These are phyloP conservation scores for Psettodes erumei DNA, from an alignment of 2,113 vertebrate genomes.

Conservation along the genomic window DNA sequence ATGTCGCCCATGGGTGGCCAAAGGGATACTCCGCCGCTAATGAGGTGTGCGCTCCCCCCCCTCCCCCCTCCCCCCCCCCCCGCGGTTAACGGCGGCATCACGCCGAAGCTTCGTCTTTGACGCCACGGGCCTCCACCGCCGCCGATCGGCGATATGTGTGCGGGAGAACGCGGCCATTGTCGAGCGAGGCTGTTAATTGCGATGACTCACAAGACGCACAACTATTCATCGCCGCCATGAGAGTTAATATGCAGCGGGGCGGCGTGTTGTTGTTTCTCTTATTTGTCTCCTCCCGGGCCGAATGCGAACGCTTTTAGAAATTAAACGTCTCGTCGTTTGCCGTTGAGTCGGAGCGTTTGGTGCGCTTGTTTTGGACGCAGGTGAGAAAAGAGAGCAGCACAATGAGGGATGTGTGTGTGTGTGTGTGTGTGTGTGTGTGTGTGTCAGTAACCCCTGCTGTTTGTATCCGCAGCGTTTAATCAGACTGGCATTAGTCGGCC, in stretches of 20 bases:
- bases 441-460: constrained; percentile 78
- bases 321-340: too few relatives aligned
- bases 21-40: constrained; percentile 76
- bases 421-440: too few relatives aligned
- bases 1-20: constrained; percentile 73
- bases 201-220: constrained; percentile 68
- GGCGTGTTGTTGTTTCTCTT: constrained; percentile 66
- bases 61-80: too few relatives aligned
- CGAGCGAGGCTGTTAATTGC: constrained; percentile 81
- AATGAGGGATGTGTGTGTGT: too few relatives aligned
- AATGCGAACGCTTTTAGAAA: constrained; percentile 76
- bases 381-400: constrained; percentile 49
- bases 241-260: constrained; percentile 76
- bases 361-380: too few relatives aligned
- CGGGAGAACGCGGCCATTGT: constrained; percentile 79
- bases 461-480: constrained; percentile 78
- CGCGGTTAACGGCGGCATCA: constrained; percentile 65
- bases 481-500: constrained; percentile 80
- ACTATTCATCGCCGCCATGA: constrained; percentile 78
- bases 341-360: too few relatives aligned
- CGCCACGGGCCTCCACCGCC: too few relatives aligned
- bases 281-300: constrained; percentile 29
- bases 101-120: constrained; percentile 69
- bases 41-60: constrained; percentile 81
- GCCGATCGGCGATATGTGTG: too few relatives aligned